phyloP scores from a whole-genome alignment of 2,888 invertebrate species.

The Papilio elwesi region DNA sequence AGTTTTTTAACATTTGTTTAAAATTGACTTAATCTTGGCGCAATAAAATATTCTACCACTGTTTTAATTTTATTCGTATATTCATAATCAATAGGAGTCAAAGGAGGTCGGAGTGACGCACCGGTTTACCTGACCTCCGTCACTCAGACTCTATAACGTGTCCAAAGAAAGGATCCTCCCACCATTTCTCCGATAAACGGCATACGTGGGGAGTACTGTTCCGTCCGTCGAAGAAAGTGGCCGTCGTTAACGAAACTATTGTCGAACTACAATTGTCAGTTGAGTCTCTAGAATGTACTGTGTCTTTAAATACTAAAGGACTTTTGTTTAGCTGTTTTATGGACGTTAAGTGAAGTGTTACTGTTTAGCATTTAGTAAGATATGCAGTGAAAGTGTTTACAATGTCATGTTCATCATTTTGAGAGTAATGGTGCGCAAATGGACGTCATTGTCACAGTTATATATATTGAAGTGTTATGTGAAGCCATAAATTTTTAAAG shows the following conservation, averaged over 20 bases:
- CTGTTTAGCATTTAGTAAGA: background rate
- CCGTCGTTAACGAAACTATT: constrained; percentile 47
- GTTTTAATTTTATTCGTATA: background rate
- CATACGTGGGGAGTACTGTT: constrained; percentile 60
- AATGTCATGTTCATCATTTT: constrained; percentile 11
- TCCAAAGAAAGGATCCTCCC: constrained; percentile 51
- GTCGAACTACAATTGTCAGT: constrained; percentile 32
- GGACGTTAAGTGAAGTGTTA: constrained; percentile 7
- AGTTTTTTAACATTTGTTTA: too few relatives aligned
- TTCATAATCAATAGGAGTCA: background rate
- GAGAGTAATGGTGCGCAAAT: background rate
- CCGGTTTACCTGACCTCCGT: constrained; percentile 20
- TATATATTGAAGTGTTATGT: constrained; percentile 13
- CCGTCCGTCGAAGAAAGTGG: constrained; percentile 65
- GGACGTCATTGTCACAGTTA: background rate
- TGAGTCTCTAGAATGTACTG: background rate
- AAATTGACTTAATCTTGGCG: too few relatives aligned
- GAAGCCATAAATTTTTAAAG: background rate
- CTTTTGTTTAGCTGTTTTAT: background rate
- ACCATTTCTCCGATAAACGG: constrained; percentile 59
- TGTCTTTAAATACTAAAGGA: background rate
- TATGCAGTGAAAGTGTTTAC: constrained; percentile 27
- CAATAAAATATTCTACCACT: too few relatives aligned
- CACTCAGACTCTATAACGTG: constrained; percentile 8
- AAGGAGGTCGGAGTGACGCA: constrained; percentile 14